phyloP scores from a whole-genome alignment of 2,888 invertebrate genomes.

The Luperina testacea region DNA sequence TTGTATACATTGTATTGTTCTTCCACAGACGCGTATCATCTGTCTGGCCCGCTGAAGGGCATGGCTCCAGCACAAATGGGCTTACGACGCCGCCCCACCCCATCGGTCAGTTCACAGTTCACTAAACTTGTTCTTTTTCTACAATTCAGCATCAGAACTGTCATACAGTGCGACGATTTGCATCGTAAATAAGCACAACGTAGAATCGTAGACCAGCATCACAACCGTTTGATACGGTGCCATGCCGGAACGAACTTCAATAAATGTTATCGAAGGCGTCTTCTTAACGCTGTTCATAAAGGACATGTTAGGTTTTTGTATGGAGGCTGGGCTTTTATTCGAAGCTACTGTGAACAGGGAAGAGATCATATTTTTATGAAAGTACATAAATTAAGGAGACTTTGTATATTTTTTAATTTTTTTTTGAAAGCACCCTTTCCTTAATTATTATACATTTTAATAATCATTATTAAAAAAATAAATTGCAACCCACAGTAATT shows the following conservation, averaged over 20 bases:
- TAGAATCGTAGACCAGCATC: not conserved
- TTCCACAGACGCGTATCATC: not conserved
- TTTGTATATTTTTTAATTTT: too few relatives aligned
- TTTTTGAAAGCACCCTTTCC: too few relatives aligned
- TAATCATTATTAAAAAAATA: too few relatives aligned
- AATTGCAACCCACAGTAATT: too few relatives aligned
- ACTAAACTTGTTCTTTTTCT: not conserved
- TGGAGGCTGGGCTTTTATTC: too few relatives aligned
- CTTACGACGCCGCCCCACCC: not conserved
- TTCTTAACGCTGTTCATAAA: not conserved
- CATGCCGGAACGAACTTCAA: not conserved
- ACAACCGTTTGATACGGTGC: not conserved
- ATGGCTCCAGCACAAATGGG: accelerated
- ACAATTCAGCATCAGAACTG: not conserved
- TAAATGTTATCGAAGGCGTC: not conserved
- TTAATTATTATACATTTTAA: too few relatives aligned
- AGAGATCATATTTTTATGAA: too few relatives aligned
- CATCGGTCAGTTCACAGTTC: slow-evolving; percentile 19
- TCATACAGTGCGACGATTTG: not conserved
- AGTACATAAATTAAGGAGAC: too few relatives aligned
- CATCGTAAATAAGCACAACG: not conserved
- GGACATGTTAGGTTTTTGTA: too few relatives aligned
- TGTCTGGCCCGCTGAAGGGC: accelerated
- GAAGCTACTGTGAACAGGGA: too few relatives aligned
- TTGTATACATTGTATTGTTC: not conserved